Evolutionary conservation across 2,797 vertebrate genomes (phyloP).

Genomic region (Tokudaia muenninki): DNA sequence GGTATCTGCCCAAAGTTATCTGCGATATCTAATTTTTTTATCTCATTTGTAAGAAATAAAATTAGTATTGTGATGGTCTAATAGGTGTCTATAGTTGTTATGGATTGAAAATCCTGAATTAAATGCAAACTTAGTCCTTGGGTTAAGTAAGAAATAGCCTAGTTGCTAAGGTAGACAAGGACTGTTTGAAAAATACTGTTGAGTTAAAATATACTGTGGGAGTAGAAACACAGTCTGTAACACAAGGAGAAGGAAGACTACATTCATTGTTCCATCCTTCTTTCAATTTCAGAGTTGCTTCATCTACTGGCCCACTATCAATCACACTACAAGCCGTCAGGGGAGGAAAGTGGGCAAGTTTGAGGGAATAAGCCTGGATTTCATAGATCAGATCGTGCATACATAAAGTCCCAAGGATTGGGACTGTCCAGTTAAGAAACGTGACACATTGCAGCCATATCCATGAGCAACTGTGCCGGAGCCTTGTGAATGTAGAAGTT

Average conservation of each 20-base stretch:
- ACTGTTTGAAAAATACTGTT: not conserved
- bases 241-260: not conserved
- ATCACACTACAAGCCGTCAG: not conserved
- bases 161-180: not conserved
- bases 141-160: not conserved
- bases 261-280: not conserved
- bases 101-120: not conserved
- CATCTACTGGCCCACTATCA: not conserved
- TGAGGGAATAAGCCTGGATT: not conserved
- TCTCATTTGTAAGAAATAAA: constrained; percentile 36
- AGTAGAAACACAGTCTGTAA: not conserved
- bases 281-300: not conserved
- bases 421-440: not conserved
- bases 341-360: not conserved
- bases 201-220: not conserved
- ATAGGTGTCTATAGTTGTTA: not conserved
- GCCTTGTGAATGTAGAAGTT: not conserved
- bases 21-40: constrained; percentile 16
- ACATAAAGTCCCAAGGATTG: not conserved
- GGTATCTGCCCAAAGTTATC: not conserved
- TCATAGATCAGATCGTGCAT: not conserved
- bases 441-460: not conserved
- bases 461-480: not conserved
- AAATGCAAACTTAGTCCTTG: constrained; percentile 21
- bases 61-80: not conserved